phyloP scores from a whole-genome alignment of 2,888 invertebrate genomes.

The Corbicula japonica region DNA sequence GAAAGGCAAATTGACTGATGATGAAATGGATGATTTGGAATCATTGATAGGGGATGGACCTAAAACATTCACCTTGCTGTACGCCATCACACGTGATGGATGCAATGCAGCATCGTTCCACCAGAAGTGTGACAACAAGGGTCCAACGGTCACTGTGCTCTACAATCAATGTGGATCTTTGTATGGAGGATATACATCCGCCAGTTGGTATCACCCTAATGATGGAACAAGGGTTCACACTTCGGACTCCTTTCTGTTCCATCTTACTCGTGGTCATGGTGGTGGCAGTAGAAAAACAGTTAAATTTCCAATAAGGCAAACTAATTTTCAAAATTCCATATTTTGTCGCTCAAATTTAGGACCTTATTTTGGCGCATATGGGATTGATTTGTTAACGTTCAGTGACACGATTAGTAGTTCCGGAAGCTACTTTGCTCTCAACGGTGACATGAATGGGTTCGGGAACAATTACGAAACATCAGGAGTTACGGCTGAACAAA shows the following conservation, averaged over 20 bases:
- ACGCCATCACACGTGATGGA: constrained; percentile 61
- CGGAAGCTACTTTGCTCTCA: constrained; percentile 28
- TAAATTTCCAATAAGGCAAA: constrained; percentile 21
- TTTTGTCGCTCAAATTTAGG: constrained; percentile 11
- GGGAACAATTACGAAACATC: constrained; percentile 10
- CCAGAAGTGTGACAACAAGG: constrained; percentile 66
- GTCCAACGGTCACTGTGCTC: constrained; percentile 63
- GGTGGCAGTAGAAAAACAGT: constrained; percentile 23
- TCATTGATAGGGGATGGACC: constrained; percentile 60
- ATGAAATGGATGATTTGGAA: constrained; percentile 57
- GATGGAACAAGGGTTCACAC: constrained; percentile 30
- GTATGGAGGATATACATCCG: constrained; percentile 63
- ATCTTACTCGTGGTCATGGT: constrained; percentile 33
- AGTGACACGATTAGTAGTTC: constrained; percentile 16
- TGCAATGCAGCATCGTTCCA: constrained; percentile 59
- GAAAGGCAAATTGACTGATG: constrained; percentile 30
- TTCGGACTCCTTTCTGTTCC: constrained; percentile 50
- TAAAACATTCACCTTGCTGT: constrained; percentile 60
- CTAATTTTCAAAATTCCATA: constrained; percentile 6
- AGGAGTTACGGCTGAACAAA: constrained; percentile 33
- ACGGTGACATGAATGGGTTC: constrained; percentile 8
- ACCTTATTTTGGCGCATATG: constrained; percentile 41
- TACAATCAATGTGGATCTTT: constrained; percentile 63
- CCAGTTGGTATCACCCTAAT: constrained; percentile 43
- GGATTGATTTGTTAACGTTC: constrained; percentile 38